These are phyloP conservation scores for Antheraea assamensis DNA, from an alignment of 2,888 invertebrate genomes.

Conservation along the genomic window DNA sequence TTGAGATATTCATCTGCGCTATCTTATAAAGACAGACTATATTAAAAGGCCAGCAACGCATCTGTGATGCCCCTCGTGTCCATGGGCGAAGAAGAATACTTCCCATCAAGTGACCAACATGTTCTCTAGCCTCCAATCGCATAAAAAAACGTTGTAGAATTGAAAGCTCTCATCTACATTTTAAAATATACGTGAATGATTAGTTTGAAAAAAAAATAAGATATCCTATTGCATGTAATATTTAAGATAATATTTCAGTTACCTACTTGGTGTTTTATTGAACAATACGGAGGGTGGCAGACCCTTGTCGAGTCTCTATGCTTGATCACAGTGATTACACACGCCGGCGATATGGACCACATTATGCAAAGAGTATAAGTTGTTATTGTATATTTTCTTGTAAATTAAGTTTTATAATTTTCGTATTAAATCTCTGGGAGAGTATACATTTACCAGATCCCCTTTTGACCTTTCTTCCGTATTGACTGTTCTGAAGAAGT, in stretches of 20 bases:
- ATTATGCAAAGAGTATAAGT: conserved; percentile 27
- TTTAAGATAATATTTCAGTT: conserved; percentile 4
- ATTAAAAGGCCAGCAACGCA: too few species aligned
- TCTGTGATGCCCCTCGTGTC: too few species aligned
- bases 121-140: too few species aligned
- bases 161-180: neutral
- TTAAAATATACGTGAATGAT: neutral
- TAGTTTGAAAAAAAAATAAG: neutral
- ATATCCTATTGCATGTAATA: neutral
- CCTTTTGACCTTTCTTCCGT: neutral
- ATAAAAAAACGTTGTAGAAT: too few species aligned
- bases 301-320: conserved; percentile 34
- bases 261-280: conserved; percentile 11
- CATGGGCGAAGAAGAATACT: too few species aligned
- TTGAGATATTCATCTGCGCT: too few species aligned
- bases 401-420: neutral
- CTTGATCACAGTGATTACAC: conserved; percentile 60
- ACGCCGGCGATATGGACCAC: conserved; percentile 39
- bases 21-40: too few species aligned
- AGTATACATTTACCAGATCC: too few species aligned
- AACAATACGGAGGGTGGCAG: conserved; percentile 35
- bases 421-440: neutral
- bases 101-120: too few species aligned
- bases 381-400: neutral
- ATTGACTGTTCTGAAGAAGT: too few species aligned